Conservation (phyloP, 1,140 invertebrate genomes). For the fruit fly (Drosophila melanogaster) region DNA sequence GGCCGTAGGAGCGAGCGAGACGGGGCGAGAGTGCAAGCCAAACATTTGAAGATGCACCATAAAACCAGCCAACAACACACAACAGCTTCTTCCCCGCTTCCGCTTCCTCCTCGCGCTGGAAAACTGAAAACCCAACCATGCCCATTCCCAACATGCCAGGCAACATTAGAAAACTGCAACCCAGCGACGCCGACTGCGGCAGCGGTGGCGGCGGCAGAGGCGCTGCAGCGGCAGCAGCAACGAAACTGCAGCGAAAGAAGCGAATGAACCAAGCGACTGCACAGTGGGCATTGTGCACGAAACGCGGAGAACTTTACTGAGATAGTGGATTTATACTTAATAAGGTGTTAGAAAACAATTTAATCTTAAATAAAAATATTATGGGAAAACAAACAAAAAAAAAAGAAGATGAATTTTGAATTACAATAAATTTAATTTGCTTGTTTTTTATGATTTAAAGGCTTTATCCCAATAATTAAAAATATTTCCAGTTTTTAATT, state of each 20-base stretch:
- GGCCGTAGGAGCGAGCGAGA: conserved; percentile 3
- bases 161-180: conserved; percentile 81
- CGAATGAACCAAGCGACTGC: conserved; percentile 66
- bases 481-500: too few relatives aligned
- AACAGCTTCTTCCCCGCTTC: conserved; percentile 26
- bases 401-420: too few relatives aligned
- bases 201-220: conserved; percentile 11
- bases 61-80: conserved; percentile 71
- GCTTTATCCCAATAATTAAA: too few relatives aligned
- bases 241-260: conserved; percentile 59
- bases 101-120: conserved; percentile 22
- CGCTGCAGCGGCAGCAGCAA: conserved; percentile 32
- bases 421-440: too few relatives aligned
- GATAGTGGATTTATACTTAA: background rate
- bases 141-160: conserved; percentile 76
- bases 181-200: conserved; percentile 35
- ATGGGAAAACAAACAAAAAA: too few relatives aligned
- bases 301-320: background rate
- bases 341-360: background rate
- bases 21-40: conserved; percentile 51
- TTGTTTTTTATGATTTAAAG: too few relatives aligned
- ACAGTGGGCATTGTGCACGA: conserved; percentile 9
- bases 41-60: conserved; percentile 80
- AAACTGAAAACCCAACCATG: conserved; percentile 59
- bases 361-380: background rate